Evolutionary conservation across 2,888 invertebrate species (phyloP).

Genomic region (Drosophila leonis): DNA sequence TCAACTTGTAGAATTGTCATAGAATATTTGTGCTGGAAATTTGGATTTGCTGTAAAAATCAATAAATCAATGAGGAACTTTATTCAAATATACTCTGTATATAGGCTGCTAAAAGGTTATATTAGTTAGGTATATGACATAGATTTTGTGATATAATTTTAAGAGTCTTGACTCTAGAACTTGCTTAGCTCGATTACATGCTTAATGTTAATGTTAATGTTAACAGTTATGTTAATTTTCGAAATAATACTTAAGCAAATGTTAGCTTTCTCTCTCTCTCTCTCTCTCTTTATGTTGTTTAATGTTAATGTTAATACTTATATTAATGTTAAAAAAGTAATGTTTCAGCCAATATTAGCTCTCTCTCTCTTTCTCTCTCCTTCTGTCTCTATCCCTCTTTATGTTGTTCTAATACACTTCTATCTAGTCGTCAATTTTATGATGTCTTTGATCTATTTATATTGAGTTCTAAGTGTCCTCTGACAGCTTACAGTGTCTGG

Average conservation of each 20-base stretch:
- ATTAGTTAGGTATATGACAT: background rate
- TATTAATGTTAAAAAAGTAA: background rate
- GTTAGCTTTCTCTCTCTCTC: background rate
- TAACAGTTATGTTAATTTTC: background rate
- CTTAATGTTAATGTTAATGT: background rate
- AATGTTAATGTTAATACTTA: background rate
- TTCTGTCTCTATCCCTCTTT: background rate
- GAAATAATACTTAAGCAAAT: background rate
- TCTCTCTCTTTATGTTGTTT: background rate
- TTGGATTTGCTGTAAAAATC: background rate
- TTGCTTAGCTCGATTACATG: too few species aligned
- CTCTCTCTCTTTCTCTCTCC: background rate
- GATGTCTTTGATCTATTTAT: constrained; percentile 22
- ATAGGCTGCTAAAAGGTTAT: background rate
- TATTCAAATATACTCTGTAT: background rate
- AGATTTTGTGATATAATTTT: background rate
- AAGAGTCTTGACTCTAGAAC: too few species aligned
- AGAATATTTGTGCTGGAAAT: background rate
- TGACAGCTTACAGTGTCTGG: constrained; percentile 15
- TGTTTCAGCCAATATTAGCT: background rate
- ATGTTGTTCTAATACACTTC: background rate
- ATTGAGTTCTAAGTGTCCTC: constrained; percentile 7
- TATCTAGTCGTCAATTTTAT: background rate
- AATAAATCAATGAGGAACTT: background rate
- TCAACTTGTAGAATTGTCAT: background rate